Percentiles rank a stretch among this genome's conserved stretches.
Conservation (phyloP, 2,113 vertebrate genomes). For the Struthidea cinerea region DNA sequence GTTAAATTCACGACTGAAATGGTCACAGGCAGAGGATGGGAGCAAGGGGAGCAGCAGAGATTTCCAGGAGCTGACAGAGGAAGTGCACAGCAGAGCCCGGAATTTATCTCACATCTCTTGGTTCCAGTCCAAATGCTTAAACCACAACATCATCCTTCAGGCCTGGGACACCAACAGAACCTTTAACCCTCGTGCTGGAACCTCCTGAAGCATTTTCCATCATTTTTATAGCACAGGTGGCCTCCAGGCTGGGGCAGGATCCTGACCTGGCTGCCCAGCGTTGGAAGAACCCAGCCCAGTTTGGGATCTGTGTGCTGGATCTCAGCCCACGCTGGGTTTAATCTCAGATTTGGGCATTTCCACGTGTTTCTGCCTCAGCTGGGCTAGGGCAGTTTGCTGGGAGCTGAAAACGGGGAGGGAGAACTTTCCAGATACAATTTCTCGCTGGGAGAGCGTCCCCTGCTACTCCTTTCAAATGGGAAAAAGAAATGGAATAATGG, state of each 20-base stretch:
- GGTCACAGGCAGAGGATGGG: not conserved
- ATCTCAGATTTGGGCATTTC: not conserved
- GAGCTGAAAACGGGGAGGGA: not conserved
- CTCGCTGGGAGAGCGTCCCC: not conserved
- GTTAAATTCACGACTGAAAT: not conserved
- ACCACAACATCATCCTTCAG: conserved; percentile 8
- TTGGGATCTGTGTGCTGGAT: not conserved
- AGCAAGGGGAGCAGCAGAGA: not conserved
- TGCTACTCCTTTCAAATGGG: not conserved
- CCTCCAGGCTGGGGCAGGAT: not conserved
- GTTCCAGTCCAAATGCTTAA: conserved; percentile 13
- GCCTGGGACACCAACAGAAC: not conserved
- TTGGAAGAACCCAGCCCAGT: not conserved
- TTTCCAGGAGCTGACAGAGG: not conserved
- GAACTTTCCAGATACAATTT: not conserved
- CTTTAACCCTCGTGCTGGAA: not conserved
- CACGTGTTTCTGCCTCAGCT: not conserved
- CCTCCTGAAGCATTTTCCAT: not conserved
- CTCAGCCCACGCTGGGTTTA: not conserved
- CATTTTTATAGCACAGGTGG: not conserved
- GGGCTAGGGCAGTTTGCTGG: not conserved
- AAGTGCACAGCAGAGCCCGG: conserved; percentile 1
- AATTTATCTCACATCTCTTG: conserved; percentile 40
- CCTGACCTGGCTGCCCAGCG: not conserved
- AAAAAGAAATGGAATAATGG: not conserved